Base-by-base conservation (phyloP, 1,140 invertebrate genomes). In the Heliconius hewitsoni region DNA sequence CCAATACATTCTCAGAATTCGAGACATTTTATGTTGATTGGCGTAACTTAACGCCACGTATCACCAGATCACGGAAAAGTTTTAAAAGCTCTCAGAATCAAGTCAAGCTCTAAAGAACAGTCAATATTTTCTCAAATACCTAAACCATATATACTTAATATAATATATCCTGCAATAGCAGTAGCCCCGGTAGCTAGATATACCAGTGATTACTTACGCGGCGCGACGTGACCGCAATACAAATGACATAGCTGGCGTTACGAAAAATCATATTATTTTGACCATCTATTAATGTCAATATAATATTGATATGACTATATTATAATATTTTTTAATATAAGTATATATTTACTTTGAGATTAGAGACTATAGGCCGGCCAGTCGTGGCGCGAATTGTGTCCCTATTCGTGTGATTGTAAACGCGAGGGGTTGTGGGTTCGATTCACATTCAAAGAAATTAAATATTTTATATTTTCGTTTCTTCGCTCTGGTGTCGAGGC, bases 181-280 rank as follows among this genome's bases (percentile, higher is more conserved):
- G 60, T 66, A 84, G 74, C 76, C 77, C 83, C 84, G 83, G 87
- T 86, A 86, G 88, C 85, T 82, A 82, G 83, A 84, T 89, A 80
- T 83, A 81, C 74, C 71, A 71, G 82, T 86, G 85, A 84, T 84
- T 87, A 76, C 78, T 80, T 76, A 84, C 81, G 80, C 76, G 60
- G 60, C 78, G 57, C 70, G 72, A 84, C 86, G 87, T 89, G 86
- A 83, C 78, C 77, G 77, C 70, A 82, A 66, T 89, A 37, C 75
- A n/a, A 76, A 76, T 16, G 57, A 42, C 60, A 27, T 8, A 42
- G 55, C 37, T 76, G 74, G 55, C 74, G 30, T 66, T 76, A 76
- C 50, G 73, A 74, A 50, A 76, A 76, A 60, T 55, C 55, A 70
- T 76, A 66, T 76, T 39, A 55, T 27, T 76, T 42, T 34, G 19